A percentile compares a stretch with the other conserved stretches of the same genome.
These are phyloP conservation scores for Hermaeophaga mercurialis DNA, from an alignment of 2,888 invertebrate species.

Conservation along the genomic window DNA sequence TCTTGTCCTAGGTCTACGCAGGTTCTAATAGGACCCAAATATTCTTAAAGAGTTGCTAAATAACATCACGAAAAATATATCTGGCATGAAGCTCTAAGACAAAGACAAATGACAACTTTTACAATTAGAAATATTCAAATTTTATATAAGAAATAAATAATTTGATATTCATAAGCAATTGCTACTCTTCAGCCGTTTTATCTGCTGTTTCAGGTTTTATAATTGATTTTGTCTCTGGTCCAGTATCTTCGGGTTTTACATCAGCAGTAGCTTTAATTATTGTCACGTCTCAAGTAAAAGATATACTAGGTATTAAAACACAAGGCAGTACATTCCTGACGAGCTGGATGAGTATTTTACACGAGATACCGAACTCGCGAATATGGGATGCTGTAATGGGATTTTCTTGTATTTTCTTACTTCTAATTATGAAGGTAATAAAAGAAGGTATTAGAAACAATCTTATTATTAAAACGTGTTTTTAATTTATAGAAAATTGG, in stretches of 20 bases:
- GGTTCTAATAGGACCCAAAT: too few relatives aligned
- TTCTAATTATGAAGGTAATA: conserved; percentile 78
- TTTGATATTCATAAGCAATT: too few relatives aligned
- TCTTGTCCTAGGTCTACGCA: too few relatives aligned
- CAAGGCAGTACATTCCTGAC: conserved; percentile 77
- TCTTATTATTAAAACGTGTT: too few relatives aligned
- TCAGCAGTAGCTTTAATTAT: conserved; percentile 90
- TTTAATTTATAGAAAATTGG: conserved; percentile 68
- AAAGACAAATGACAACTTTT: too few relatives aligned
- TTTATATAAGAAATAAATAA: too few relatives aligned
- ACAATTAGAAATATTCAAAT: too few relatives aligned
- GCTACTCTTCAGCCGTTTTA: too few relatives aligned
- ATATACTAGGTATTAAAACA: conserved; percentile 74
- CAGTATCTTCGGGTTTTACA: conserved; percentile 85
- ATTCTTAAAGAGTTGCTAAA: too few relatives aligned
- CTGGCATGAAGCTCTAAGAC: too few relatives aligned
- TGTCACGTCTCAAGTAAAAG: conserved; percentile 86
- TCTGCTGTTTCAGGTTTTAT: conserved; percentile 70
- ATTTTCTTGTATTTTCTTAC: conserved; percentile 71
- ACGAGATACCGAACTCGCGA: conserved; percentile 68
- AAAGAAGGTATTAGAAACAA: too few relatives aligned
- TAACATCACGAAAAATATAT: too few relatives aligned
- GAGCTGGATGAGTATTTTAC: conserved; percentile 75
- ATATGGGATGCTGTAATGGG: conserved; percentile 80
- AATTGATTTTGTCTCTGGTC: conserved; percentile 88